A percentile compares a stretch with the other conserved stretches of the same genome.
phyloP scores from a whole-genome alignment of 2,888 invertebrate species.

The Macropis europaea region DNA sequence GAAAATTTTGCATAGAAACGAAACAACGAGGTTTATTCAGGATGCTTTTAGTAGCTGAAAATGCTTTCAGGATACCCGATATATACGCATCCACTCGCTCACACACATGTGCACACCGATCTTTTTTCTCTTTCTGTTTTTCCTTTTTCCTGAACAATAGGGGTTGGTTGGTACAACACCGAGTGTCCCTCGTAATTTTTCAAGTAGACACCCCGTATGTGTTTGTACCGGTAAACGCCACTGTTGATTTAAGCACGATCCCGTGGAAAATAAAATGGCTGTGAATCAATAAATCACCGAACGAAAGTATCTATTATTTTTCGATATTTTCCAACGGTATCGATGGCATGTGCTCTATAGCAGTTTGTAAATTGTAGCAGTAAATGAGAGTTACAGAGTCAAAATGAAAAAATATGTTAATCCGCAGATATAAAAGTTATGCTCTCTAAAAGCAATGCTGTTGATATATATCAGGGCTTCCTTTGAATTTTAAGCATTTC shows the following conservation, averaged over 20 bases:
- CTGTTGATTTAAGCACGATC: slow-evolving; percentile 24
- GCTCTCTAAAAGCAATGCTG: too few species aligned
- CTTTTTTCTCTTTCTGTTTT: background rate
- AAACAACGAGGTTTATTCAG: slow-evolving; percentile 12
- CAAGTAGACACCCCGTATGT: background rate
- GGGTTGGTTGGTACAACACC: slow-evolving; percentile 8
- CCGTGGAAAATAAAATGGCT: slow-evolving; percentile 14
- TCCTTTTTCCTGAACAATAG: slow-evolving; percentile 2
- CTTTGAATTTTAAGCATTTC: too few species aligned
- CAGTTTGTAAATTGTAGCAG: background rate
- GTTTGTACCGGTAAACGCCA: slow-evolving; percentile 7
- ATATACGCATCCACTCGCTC: slow-evolving; percentile 9
- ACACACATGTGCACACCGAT: background rate
- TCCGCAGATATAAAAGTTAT: too few species aligned
- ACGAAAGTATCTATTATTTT: background rate
- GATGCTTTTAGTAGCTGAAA: slow-evolving; percentile 40
- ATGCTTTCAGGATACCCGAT: slow-evolving; percentile 41
- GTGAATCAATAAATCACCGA: slow-evolving; percentile 14
- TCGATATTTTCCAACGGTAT: background rate
- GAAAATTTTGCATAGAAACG: slow-evolving; percentile 2
- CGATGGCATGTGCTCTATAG: background rate
- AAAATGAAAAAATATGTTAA: too few species aligned
- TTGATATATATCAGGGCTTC: too few species aligned
- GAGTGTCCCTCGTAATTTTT: slow-evolving; percentile 13
- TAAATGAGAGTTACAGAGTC: too few species aligned